Conservation (phyloP, 2,113 vertebrate genomes). For the Heptranchias perlo region DNA sequence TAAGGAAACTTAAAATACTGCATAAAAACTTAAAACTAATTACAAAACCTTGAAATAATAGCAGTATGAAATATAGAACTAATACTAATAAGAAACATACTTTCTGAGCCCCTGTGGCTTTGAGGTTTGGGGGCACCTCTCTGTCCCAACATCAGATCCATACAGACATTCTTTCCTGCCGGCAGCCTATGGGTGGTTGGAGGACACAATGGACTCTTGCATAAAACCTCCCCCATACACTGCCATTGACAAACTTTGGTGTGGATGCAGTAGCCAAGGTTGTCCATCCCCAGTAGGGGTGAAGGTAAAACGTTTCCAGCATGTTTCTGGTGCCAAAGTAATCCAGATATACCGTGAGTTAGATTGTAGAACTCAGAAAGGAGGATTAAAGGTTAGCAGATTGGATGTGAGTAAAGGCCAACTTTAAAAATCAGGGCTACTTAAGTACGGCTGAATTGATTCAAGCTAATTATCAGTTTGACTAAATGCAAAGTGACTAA, state of each 20-base stretch:
- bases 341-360: background rate
- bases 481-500: background rate
- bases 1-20: background rate
- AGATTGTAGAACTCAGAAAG: background rate
- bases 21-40: background rate
- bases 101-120: background rate
- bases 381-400: background rate
- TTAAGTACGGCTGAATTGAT: background rate
- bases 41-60: background rate
- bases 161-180: background rate
- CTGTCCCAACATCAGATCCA: background rate
- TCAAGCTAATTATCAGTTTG: background rate
- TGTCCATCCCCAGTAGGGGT: too few species aligned
- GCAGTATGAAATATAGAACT: too few species aligned
- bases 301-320: too few species aligned
- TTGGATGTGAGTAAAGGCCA: background rate
- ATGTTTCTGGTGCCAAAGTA: background rate
- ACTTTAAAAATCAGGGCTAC: background rate
- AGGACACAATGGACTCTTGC: background rate
- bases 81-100: background rate
- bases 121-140: background rate
- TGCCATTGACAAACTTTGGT: background rate
- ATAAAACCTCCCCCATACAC: background rate
- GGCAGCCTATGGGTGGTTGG: background rate
- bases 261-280: background rate